Percentiles rank a stretch among this genome's conserved stretches.
phyloP scores from a whole-genome alignment of 2,797 vertebrate species.

The Agapornis canus region DNA sequence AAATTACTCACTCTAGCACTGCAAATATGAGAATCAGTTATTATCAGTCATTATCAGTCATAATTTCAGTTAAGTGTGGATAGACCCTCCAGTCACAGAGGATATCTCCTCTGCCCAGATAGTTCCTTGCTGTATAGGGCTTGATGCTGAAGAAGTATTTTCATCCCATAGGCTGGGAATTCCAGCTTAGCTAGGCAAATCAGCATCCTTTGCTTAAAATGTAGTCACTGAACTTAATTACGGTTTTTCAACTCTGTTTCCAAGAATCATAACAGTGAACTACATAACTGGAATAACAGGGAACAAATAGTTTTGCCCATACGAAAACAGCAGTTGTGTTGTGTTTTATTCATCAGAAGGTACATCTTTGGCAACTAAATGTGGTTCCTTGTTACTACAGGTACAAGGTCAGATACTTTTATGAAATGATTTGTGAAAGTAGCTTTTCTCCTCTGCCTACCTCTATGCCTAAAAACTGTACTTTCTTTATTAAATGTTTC shows the following conservation, averaged over 20 bases:
- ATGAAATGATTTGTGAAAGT: background rate
- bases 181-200: background rate
- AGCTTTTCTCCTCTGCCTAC: background rate
- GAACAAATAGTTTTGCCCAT: background rate
- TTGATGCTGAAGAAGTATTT: background rate
- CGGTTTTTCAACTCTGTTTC: background rate
- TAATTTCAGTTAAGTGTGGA: background rate
- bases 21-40: background rate
- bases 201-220: background rate
- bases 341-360: background rate
- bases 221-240: background rate
- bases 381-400: background rate
- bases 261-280: background rate
- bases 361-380: background rate
- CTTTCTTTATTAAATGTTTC: background rate
- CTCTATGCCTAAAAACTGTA: background rate
- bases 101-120: background rate
- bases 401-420: background rate
- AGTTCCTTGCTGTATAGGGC: accelerated
- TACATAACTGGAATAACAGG: background rate
- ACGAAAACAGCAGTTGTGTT: background rate
- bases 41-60: no score
- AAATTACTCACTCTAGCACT: background rate
- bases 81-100: background rate
- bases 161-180: background rate